Evolutionary conservation across 2,888 invertebrate genomes (phyloP).

Genomic region (Nematopogon swammerdamellus): DNA sequence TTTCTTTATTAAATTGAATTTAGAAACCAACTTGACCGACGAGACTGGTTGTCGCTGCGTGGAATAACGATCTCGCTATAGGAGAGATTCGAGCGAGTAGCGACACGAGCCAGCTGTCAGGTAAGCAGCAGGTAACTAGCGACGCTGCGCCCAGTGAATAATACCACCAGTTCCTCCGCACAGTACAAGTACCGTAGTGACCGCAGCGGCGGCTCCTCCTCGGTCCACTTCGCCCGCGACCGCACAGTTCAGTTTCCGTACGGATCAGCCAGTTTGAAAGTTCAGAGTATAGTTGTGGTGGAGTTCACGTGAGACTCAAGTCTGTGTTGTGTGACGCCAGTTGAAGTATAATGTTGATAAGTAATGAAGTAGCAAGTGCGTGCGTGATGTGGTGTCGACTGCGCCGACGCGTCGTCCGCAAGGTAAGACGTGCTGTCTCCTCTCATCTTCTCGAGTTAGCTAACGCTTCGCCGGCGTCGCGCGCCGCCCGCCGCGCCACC

Average conservation of each 20-base stretch:
- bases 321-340: not conserved
- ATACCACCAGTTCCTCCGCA: not conserved
- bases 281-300: not conserved
- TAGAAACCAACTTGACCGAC: not conserved
- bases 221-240: not conserved
- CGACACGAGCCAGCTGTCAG: not conserved
- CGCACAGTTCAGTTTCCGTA: not conserved
- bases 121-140: not conserved
- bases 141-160: not conserved
- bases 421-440: slow-evolving; percentile 58
- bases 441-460: slow-evolving; percentile 12
- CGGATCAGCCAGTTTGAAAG: not conserved
- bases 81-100: not conserved
- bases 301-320: not conserved
- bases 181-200: not conserved
- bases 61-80: not conserved
- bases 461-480: not conserved
- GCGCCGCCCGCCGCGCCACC: not conserved
- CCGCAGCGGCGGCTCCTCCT: not conserved
- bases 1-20: not conserved
- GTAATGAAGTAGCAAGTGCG: not conserved
- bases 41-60: not conserved
- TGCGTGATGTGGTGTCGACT: not conserved
- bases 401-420: slow-evolving; percentile 49
- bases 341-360: not conserved